phyloP scores from a whole-genome alignment of 2,888 invertebrate genomes.

The Andrena marginata region DNA sequence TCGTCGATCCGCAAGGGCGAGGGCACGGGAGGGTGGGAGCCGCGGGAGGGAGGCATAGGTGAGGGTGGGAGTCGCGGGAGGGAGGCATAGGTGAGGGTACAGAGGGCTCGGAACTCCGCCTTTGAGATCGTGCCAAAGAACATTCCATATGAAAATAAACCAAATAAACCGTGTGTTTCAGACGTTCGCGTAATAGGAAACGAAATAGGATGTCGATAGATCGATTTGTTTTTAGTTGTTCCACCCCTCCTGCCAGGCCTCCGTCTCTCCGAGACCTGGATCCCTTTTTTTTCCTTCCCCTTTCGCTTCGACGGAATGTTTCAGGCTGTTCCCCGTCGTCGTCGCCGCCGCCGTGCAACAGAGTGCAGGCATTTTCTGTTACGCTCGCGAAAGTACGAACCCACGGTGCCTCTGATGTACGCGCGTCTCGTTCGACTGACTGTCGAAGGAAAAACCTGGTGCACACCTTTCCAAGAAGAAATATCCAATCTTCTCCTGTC shows the following conservation, averaged over 20 bases:
- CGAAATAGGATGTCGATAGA: slow-evolving; percentile 81
- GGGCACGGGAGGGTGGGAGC: slow-evolving; percentile 17
- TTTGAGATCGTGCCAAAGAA: slow-evolving; percentile 79
- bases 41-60: slow-evolving; percentile 30
- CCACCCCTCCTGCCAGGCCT: slow-evolving; percentile 2
- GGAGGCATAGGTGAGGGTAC: slow-evolving; percentile 39
- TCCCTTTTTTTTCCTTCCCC: slow-evolving; percentile 3
- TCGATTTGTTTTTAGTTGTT: slow-evolving; percentile 71
- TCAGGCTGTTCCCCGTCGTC: slow-evolving; percentile 20
- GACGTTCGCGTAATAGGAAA: slow-evolving; percentile 82
- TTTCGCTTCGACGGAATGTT: slow-evolving; percentile 21
- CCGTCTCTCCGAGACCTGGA: background rate
- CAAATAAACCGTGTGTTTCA: slow-evolving; percentile 79
- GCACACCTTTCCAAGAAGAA: slow-evolving; percentile 56
- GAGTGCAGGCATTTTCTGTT: slow-evolving; percentile 23
- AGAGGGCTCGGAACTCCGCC: slow-evolving; percentile 57
- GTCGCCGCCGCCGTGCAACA: slow-evolving; percentile 5
- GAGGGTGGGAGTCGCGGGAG: slow-evolving; percentile 31
- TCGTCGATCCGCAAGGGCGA: slow-evolving; percentile 52
- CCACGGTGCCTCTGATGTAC: slow-evolving; percentile 22
- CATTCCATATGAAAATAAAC: slow-evolving; percentile 79
- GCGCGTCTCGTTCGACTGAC: slow-evolving; percentile 38
- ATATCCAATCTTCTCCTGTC: slow-evolving; percentile 74
- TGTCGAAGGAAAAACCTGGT: slow-evolving; percentile 57
- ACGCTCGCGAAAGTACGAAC: slow-evolving; percentile 29